Percentiles rank a stretch among this genome's conserved stretches.
These are phyloP conservation scores for Leptinotarsa texana DNA, from an alignment of 1,140 invertebrate species.

Conservation along the genomic window DNA sequence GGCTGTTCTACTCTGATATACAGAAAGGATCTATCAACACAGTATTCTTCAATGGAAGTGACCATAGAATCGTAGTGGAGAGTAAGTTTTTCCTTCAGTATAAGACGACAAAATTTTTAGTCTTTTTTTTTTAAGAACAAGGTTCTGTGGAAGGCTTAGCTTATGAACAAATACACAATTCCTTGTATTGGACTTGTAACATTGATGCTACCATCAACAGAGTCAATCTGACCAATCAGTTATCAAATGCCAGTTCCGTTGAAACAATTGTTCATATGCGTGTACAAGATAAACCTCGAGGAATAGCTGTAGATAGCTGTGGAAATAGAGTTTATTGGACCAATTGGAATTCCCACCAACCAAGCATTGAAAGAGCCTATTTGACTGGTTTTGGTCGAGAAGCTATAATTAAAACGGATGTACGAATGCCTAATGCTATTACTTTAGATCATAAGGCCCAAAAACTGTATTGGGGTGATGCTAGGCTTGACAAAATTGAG, in stretches of 20 bases:
- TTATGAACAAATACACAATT: conserved; percentile 67
- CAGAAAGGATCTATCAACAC: conserved; percentile 80
- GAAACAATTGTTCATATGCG: conserved; percentile 70
- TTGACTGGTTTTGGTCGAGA: conserved; percentile 66
- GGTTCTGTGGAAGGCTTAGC: conserved; percentile 84
- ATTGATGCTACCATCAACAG: conserved; percentile 75
- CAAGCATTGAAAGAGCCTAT: conserved; percentile 74
- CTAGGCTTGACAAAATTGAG: conserved; percentile 75
- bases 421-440: conserved; percentile 82
- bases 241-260: conserved; percentile 56
- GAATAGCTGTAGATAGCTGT: conserved; percentile 82
- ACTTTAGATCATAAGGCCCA: conserved; percentile 73
- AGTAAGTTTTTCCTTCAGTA: conserved; percentile 58
- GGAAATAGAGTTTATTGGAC: conserved; percentile 76
- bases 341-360: conserved; percentile 77
- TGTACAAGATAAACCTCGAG: conserved; percentile 76
- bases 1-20: conserved; percentile 87
- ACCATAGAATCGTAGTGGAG: conserved; percentile 70
- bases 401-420: conserved; percentile 74
- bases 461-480: conserved; percentile 82
- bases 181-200: conserved; percentile 86
- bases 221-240: conserved; percentile 58
- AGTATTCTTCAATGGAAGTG: conserved; percentile 81
- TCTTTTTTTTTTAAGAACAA: conserved; percentile 59
- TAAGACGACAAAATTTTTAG: background rate